Evolutionary conservation across 2,888 invertebrate genomes (phyloP), one percentile per base, ranked within the genome.

Genomic region (Andrena marginata): DNA sequence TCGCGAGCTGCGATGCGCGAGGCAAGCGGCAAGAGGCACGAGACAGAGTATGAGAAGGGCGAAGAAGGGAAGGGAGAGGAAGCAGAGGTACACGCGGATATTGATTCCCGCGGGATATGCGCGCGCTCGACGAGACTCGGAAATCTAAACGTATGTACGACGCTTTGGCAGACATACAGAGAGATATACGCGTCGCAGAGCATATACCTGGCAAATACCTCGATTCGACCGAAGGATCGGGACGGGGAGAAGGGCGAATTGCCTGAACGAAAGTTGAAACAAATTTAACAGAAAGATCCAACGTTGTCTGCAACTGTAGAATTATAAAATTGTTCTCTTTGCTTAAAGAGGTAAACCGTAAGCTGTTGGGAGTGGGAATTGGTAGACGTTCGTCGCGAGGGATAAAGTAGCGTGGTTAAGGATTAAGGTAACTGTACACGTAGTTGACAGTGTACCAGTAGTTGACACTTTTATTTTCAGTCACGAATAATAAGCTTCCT

Each of bases 21-120:
- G 80, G 83, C 83, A 86, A 84, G 80, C 84, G 81, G 79, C 86
- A 85, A 80, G 73, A 77, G 78, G 81, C 83, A 59, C 82, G 90
- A 87, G 85, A 79, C 85, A 84, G 82, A 71, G 91, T 92, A 93
- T 94, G 93, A 67, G 80, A 74, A 82, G 73, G 80, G 82, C 13
- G 16, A 42, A 42, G 42, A 42, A 73, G 89, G 93, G 91, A 87
- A 89, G 90, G 89, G 69, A 65, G 75, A 78, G 90, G 90, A 71
- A 70, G 77, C 62, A 73, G 74, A 71, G 85, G 87, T 84, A 91
- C 92, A 91, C 93, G 92, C 92, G 92, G 92, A 93, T 94, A 94
- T 94, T 94, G 94, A 94, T 94, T 94, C 93, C 92, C 93, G 92
- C 90, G 93, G 92, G 93, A 92, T 92, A 91, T 91, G 92, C 92